phyloP scores from a whole-genome alignment of 2,888 invertebrate genomes.

The Pterobdella sp. region DNA sequence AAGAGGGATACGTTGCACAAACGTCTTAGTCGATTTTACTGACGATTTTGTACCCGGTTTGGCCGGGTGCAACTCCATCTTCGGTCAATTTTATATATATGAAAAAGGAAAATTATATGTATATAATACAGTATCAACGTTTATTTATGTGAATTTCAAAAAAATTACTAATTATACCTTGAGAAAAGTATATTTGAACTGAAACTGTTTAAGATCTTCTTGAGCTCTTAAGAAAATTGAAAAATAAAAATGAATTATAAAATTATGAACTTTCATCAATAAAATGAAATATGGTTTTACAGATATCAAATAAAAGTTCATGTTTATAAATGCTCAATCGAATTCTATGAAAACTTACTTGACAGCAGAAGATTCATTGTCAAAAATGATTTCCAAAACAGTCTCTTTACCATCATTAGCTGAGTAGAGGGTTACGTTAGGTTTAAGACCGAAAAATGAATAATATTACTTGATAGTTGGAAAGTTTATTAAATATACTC shows the following conservation, averaged over 20 bases:
- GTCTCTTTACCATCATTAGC: neutral
- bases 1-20: neutral
- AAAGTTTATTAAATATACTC: slow-evolving; percentile 1
- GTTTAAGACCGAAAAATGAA: neutral
- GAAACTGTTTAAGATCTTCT: slow-evolving; percentile 28
- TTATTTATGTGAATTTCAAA: neutral
- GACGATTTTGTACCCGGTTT: neutral
- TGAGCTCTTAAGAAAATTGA: slow-evolving; percentile 22
- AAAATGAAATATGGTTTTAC: no score
- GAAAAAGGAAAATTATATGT: neutral
- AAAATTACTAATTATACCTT: slow-evolving; percentile 14
- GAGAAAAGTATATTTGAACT: slow-evolving; percentile 13
- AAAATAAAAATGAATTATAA: neutral
- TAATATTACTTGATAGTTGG: neutral
- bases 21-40: neutral
- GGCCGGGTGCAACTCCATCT: no score
- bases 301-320: neutral
- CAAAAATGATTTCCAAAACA: slow-evolving; percentile 22
- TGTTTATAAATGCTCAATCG: no score
- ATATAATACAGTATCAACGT: neutral
- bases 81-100: no score
- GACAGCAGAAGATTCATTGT: slow-evolving; percentile 3
- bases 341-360: neutral
- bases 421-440: neutral
- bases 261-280: neutral